Percentiles rank a stretch among this genome's conserved stretches.
These are phyloP conservation scores for Dermolepida albohirtum DNA, from an alignment of 2,888 invertebrate genomes.

Conservation along the genomic window DNA sequence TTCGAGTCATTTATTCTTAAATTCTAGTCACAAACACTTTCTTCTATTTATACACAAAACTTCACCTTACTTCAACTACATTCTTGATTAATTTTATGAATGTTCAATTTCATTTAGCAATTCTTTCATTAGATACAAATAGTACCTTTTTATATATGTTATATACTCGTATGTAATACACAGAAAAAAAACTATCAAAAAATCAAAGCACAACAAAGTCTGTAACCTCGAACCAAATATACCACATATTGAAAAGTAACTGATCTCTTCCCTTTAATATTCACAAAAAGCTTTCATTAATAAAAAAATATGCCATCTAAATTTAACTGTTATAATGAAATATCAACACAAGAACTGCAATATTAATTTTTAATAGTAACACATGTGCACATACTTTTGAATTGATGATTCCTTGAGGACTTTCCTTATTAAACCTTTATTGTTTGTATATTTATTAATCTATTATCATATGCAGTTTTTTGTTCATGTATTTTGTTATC, in stretches of 20 bases:
- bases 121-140: constrained; percentile 12
- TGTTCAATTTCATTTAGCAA: constrained; percentile 24
- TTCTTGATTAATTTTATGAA: background rate
- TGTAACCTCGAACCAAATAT: constrained; percentile 21
- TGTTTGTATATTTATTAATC: background rate
- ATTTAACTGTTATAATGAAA: too few species aligned
- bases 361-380: too few species aligned
- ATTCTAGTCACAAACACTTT: too few species aligned
- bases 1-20: too few species aligned
- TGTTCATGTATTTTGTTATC: too few species aligned
- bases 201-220: constrained; percentile 30
- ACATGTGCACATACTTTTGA: background rate
- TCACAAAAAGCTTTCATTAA: constrained; percentile 16
- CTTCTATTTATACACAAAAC: too few species aligned
- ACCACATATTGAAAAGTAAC: constrained; percentile 18
- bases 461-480: too few species aligned
- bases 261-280: constrained; percentile 28
- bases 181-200: constrained; percentile 26
- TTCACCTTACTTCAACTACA: too few species aligned
- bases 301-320: too few species aligned
- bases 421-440: constrained; percentile 4
- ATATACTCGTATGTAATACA: constrained; percentile 7
- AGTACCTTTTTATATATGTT: constrained; percentile 24
- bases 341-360: too few species aligned
- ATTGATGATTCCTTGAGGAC: background rate